Conservation (phyloP, 1,140 invertebrate species). For the Calephelis virginiensis region DNA sequence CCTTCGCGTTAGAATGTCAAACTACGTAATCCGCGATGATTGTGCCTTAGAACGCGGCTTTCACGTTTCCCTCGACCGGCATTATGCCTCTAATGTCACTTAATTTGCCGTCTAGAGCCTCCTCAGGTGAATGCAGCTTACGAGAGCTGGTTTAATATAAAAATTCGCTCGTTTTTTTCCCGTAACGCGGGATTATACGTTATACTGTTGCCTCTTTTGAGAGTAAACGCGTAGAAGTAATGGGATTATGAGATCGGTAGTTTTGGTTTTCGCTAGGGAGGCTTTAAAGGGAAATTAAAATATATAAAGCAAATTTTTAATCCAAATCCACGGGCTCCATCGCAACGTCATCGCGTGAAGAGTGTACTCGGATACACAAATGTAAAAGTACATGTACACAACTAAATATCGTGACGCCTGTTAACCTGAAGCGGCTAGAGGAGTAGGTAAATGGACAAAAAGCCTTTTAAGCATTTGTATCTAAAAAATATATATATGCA, state of each 20-base stretch:
- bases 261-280: conserved; percentile 57
- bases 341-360: conserved; percentile 21
- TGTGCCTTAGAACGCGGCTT: conserved; percentile 63
- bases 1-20: conserved; percentile 24
- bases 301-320: conserved; percentile 49
- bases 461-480: too few relatives aligned
- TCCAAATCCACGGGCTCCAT: conserved; percentile 39
- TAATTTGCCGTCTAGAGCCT: conserved; percentile 75
- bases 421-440: too few relatives aligned
- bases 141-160: conserved; percentile 73
- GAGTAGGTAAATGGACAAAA: too few relatives aligned
- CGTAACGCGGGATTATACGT: conserved; percentile 62
- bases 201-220: conserved; percentile 71
- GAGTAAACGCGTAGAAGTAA: conserved; percentile 74
- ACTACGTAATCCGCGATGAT: conserved; percentile 41
- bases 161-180: conserved; percentile 64
- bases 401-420: background rate
- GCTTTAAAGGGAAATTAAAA: conserved; percentile 62
- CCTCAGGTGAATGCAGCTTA: conserved; percentile 72
- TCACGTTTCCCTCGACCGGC: conserved; percentile 66
- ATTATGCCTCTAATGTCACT: conserved; percentile 77
- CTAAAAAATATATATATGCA: too few relatives aligned
- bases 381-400: conserved; percentile 3
- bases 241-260: conserved; percentile 68
- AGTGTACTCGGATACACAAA: background rate